A percentile compares a stretch with the other conserved stretches of the same genome.
phyloP scores from a whole-genome alignment of 1,140 invertebrate species.

The Vanessa tameamea region DNA sequence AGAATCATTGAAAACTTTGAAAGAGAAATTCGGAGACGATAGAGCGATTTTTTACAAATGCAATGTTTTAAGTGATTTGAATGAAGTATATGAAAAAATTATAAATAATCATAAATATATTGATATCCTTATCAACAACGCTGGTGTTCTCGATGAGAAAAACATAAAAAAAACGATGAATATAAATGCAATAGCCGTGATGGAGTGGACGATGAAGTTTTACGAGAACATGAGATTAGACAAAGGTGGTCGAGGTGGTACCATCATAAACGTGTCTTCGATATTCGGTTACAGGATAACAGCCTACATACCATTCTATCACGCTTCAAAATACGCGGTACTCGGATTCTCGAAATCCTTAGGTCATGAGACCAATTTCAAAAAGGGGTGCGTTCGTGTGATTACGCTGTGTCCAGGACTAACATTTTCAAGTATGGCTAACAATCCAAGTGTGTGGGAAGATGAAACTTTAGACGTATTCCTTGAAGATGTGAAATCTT shows the following conservation, averaged over 20 bases:
- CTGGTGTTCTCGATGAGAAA: slow-evolving; percentile 81
- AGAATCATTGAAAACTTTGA: slow-evolving; percentile 57
- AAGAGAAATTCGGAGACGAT: slow-evolving; percentile 73
- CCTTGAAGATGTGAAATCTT: slow-evolving; percentile 9
- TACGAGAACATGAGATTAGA: slow-evolving; percentile 82
- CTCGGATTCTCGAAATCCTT: slow-evolving; percentile 79
- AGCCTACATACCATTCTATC: slow-evolving; percentile 83
- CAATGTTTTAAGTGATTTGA: slow-evolving; percentile 76
- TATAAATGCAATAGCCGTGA: slow-evolving; percentile 58
- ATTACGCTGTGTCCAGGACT: slow-evolving; percentile 81
- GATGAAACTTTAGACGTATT: slow-evolving; percentile 36
- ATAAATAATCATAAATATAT: slow-evolving; percentile 72
- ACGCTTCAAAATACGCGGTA: slow-evolving; percentile 84
- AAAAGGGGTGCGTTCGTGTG: slow-evolving; percentile 79
- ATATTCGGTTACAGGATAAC: slow-evolving; percentile 82
- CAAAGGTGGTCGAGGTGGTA: slow-evolving; percentile 82
- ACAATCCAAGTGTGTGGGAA: slow-evolving; percentile 47
- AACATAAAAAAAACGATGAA: slow-evolving; percentile 68
- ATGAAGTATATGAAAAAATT: slow-evolving; percentile 66
- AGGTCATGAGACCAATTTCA: slow-evolving; percentile 80
- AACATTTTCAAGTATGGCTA: slow-evolving; percentile 69
- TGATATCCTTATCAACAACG: slow-evolving; percentile 84
- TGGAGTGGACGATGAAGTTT: slow-evolving; percentile 61
- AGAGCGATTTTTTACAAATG: slow-evolving; percentile 75
- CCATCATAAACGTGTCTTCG: slow-evolving; percentile 84